Evolutionary conservation across 2,113 vertebrate species (phyloP), one percentile per base, ranked within the genome.

Genomic region (Macquaria australasica): DNA sequence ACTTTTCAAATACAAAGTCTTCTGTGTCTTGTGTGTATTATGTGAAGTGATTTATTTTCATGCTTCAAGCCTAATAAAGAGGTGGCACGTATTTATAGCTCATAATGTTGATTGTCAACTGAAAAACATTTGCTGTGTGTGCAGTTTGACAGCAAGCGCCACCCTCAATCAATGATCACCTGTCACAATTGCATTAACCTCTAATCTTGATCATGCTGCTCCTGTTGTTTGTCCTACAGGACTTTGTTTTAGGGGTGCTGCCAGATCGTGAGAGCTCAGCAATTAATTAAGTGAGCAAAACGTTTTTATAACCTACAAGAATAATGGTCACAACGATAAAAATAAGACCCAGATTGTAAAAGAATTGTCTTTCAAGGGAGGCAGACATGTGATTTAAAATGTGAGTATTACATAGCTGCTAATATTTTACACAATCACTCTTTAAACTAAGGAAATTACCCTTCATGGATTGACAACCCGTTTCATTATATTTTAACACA

Each of bases 21-120:
- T 59, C 64, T 48, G 28, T 50, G 55, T 5, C 1, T 43, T 59
- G 71, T 48, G 28, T 50, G 55, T 5, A 34, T 64, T 45, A 63
- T 28, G 25, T 56, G 69, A 59, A 51, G 62, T 53, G 21, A 83
- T 87, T 87, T 75, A 72, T 63, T 43, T 56, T 63, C 21, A 28
- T 50, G 53, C 53, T 77, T 73, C 39, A 45, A 75, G 69, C n/a
- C 79, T 67, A 81, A 83, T 85, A 82, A 88, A 87, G 28, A 67
- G 51, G 56, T 64, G n/a, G 31, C 67, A 59, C n/a, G 84, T 77
- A 74, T 90, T 87, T 64, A 90, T 48, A 55, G 73, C 67, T 75
- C 67, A 53, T 72, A 53, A 64, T 67, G 83, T 70, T 67, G 75
- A 79, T 77, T 82, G 77, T 79, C 53, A 71, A 53, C 39, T 64